These are phyloP conservation scores for Pharmacophagus antenor DNA, from an alignment of 2,888 invertebrate genomes.

Conservation along the genomic window DNA sequence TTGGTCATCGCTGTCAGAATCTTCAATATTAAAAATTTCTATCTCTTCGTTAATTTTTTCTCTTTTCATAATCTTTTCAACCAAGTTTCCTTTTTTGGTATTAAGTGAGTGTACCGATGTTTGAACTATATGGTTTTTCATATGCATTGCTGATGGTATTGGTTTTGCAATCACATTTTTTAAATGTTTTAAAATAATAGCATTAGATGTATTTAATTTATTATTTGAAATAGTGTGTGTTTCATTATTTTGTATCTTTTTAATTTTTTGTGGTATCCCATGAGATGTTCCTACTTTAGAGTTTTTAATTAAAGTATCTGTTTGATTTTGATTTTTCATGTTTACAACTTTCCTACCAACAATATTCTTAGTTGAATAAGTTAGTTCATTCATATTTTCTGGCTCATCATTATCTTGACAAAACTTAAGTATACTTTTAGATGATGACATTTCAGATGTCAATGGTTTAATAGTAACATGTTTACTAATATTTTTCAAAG, in stretches of 20 bases:
- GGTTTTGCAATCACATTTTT: conserved; percentile 59
- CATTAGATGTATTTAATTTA: conserved; percentile 41
- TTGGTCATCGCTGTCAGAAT: conserved; percentile 65
- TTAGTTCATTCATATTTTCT: conserved; percentile 31
- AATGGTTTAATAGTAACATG: conserved; percentile 50
- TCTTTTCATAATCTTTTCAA: conserved; percentile 38
- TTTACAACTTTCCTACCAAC: conserved; percentile 30
- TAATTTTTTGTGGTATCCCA: conserved; percentile 34
- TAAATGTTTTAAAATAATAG: conserved; percentile 53
- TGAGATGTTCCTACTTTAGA: conserved; percentile 20
- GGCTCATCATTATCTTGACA: conserved; percentile 35
- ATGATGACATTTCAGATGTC: conserved; percentile 35
- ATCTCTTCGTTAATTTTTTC: conserved; percentile 50
- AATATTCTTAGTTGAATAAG: conserved; percentile 31
- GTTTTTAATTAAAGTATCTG: conserved; percentile 29
- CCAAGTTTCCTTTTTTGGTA: conserved; percentile 35
- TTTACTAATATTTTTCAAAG: conserved; percentile 49
- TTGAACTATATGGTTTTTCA: conserved; percentile 33
- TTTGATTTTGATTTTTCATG: conserved; percentile 23
- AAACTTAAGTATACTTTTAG: conserved; percentile 18
- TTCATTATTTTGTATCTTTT: conserved; percentile 29
- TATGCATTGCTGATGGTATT: conserved; percentile 31
- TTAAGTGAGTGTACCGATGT: conserved; percentile 33
- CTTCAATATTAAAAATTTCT: conserved; percentile 70
- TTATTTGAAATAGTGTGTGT: conserved; percentile 25